phyloP scores from a whole-genome alignment of 2,797 vertebrate species.

The Takifugu rubripes region DNA sequence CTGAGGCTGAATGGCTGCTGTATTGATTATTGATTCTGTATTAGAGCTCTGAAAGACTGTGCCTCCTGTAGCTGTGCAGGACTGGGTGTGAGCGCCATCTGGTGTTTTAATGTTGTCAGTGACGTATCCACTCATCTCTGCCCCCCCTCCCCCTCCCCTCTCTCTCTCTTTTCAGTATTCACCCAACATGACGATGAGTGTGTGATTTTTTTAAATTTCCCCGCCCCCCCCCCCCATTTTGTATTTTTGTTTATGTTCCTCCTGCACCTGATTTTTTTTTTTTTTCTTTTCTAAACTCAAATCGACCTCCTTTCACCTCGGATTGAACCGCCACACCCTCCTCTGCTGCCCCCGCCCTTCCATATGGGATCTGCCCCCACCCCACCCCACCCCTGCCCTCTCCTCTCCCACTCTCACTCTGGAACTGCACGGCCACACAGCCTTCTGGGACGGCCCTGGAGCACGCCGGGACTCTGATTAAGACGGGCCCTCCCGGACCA shows the following conservation, averaged over 20 bases:
- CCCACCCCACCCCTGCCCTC: not conserved
- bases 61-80: slow-evolving; percentile 32
- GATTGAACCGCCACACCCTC: slow-evolving; percentile 44
- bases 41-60: slow-evolving; percentile 6
- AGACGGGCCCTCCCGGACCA: slow-evolving; percentile 59
- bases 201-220: slow-evolving; percentile 78
- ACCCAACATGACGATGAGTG: slow-evolving; percentile 94
- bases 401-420: slow-evolving; percentile 11
- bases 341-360: not conserved
- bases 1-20: too few species aligned
- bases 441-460: slow-evolving; percentile 67
- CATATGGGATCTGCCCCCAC: slow-evolving; percentile 14
- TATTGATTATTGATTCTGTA: not conserved
- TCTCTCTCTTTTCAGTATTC: slow-evolving; percentile 87
- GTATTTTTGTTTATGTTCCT: slow-evolving; percentile 3
- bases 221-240: slow-evolving; percentile 22
- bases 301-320: slow-evolving; percentile 40
- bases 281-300: slow-evolving; percentile 30
- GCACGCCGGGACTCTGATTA: slow-evolving; percentile 68
- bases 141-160: slow-evolving; percentile 51
- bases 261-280: slow-evolving; percentile 39
- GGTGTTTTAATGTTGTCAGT: slow-evolving; percentile 64
- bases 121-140: slow-evolving; percentile 69
- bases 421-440: slow-evolving; percentile 58
- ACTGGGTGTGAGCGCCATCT: slow-evolving; percentile 53